Base-by-base conservation (phyloP, 2,113 vertebrate species). In the Otocyon megalotis region DNA sequence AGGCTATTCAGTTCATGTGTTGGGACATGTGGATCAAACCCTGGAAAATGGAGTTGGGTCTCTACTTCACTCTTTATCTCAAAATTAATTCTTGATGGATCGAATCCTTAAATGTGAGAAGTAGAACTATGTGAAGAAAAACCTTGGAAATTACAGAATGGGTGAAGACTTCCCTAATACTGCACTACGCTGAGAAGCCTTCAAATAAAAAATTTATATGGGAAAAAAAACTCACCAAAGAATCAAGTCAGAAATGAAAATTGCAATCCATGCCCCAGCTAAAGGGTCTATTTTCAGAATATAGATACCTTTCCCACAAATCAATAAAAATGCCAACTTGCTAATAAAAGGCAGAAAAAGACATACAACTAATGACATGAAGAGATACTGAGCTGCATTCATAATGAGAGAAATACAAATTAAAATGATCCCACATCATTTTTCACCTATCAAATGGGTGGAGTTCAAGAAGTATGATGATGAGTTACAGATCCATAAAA, bases 21-120 rank as follows among this genome's bases (percentile, higher is more conserved):
- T 93, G 62, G 19, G 62, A 30, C 48, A 65, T 35, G 35, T 10
- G 22, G 24, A 82, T 71, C 58, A 86, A 92, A 96, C 48, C 4
- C 32, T 56, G n/a, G 17, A 62, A 85, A 88, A 93, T 26, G 30
- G 54, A 88, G 16, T 32, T 62, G 8, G 17, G n/a, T 65, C 32
- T 48, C 24, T 88, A 35, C 22, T 87, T 96, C 43, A n/a, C 30
- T 58, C 13, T 90, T 83, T 28, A 60, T 24, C 82, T 71, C 28
- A 81, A 90, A 94, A 69, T 56, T 71, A 76, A 82, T 92, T 71
- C 30, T 54, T 32, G 35, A 19, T 54, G 22, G 43, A 71, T 43
- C 28, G 74, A 72, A 43, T 88, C 56, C 72, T 93, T 69, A 24
- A 69, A 43, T 60, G 50, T 79, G 65, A 97, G 83, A 89, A 81